Percentiles rank a stretch among this genome's conserved stretches.
phyloP scores from a whole-genome alignment of 37 sponge, comb jelly and placozoan genomes.

The Halichondria panicea region DNA sequence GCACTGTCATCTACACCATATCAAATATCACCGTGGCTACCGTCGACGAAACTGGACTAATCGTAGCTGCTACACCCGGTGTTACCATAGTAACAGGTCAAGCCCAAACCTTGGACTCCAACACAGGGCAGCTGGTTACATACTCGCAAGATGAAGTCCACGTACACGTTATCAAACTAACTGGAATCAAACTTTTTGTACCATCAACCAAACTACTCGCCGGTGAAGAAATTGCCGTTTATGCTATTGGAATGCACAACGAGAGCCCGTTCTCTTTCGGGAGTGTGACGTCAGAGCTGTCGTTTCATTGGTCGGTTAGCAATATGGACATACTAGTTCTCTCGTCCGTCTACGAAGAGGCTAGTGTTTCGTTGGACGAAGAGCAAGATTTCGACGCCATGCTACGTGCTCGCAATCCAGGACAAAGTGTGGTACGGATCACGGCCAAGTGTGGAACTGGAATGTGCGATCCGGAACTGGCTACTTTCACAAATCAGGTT shows the following conservation, averaged over 20 bases:
- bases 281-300: conserved; percentile 39
- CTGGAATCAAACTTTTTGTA: conserved; percentile 77
- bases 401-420: conserved; percentile 61
- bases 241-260: conserved; percentile 59
- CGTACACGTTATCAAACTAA: conserved; percentile 71
- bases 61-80: conserved; percentile 49
- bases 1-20: conserved; percentile 50
- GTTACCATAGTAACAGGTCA: conserved; percentile 53
- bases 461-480: conserved; percentile 52
- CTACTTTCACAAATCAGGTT: conserved; percentile 61
- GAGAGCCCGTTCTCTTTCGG: conserved; percentile 87
- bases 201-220: conserved; percentile 64
- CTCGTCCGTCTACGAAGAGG: conserved; percentile 72
- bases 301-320: conserved; percentile 77
- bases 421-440: conserved; percentile 40
- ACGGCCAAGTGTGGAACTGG: conserved; percentile 50
- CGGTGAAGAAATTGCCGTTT: conserved; percentile 61
- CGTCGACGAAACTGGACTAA: conserved; percentile 69
- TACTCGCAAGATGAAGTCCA: conserved; percentile 68
- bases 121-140: conserved; percentile 9
- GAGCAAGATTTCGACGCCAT: conserved; percentile 71
- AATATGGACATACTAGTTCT: conserved; percentile 82
- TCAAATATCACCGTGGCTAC: conserved; percentile 51
- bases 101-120: conserved; percentile 44
- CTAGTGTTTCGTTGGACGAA: conserved; percentile 66